Evolutionary conservation across 53 echinoderm and acorn worm genomes (phyloP), one percentile per base, ranked within the genome.

Genomic region (Temnopleurus reevesii): DNA sequence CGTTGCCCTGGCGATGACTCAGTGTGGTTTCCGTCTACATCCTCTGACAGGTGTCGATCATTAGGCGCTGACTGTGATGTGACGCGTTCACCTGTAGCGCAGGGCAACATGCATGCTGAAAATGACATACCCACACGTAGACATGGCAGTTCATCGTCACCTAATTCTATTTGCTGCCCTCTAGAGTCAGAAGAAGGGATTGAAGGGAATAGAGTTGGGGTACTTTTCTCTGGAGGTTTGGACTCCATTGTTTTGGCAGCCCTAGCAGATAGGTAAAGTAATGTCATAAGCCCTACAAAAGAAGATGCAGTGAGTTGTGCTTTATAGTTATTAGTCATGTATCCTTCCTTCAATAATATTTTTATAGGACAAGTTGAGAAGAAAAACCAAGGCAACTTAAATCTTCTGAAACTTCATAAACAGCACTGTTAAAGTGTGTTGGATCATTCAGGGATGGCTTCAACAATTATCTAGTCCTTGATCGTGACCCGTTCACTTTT

Each of bases 201-300:
- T 55, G 79, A 53, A 33, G 53, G 77, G 55, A 84, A 63, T 46
- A 76, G 83, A 55, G 94, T 97, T 23, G 97, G 95, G 47, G 89
- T 97, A 55, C 90, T 97, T 63, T 97, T 97, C 90, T 95, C 95
- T 81, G 97, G 97, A 28, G 97, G 97, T 26, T 82, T 97, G 43
- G 97, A 97, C 60, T 97, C 97, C 30, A 97, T 95, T 76, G 91
- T 97, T 12, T 81, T 97, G 41, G 97, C 97, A 36, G 95, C 94
- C 12, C 81, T 95, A 44, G 93, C 94, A 19, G 94, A 97, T 61
- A 95, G 97, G 97, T 94, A 77, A 76, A 27, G 28, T n/a, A n/a
- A n/a, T n/a, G n/a, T n/a, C n/a, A n/a, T n/a, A n/a, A n/a, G n/a
- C n/a, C n/a, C n/a, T n/a, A n/a, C n/a, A n/a, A n/a, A n/a, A n/a